Evolutionary conservation across 2,797 vertebrate genomes (phyloP), one percentile per base, ranked within the genome.

Genomic region (Sparus aurata): DNA sequence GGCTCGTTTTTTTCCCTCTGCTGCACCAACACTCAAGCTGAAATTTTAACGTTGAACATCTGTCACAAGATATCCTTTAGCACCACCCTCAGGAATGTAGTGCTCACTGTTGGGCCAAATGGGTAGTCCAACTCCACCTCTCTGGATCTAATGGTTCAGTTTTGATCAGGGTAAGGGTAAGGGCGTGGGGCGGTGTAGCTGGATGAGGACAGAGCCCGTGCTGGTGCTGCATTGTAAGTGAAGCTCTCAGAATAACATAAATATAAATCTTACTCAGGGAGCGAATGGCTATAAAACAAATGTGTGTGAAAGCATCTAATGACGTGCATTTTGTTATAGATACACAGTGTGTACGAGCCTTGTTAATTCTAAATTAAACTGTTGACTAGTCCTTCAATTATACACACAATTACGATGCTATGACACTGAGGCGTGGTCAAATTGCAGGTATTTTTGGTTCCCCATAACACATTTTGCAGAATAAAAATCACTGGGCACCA

Each of bases 31-130:
- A 34, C 46, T 30, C 23, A 49, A 30, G 38, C 60, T 0, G 4
- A 50, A 54, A 60, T 53, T 16, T 72, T 23, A 25, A 65, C 12
- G 34, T 34, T 0, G 67, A 16, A 30, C 15, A 45, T 22, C 41
- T 59, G 46, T 47, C 4, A 57, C 22, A 73, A 3, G n/a, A 52
- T 34, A 52, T 46, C 59, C 38, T 69, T 18, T 34, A 70, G 66
- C 53, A 49, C 46, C 54, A 59, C 54, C 47, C 13, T 54, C 27
- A 66, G 61, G 67, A 9, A 38, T 11, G 38, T 11, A 38, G 38
- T 38, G 38, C 38, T 38, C 38, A 38, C 38, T 38, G 38, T 38
- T 10, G 10, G 10, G 38, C 10, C 38, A 38, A 38, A 10, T 38
- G 38, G 38, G 38, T 2, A 8, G 38, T 38, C 38, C 38, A 38